Evolutionary conservation across 2,113 vertebrate genomes (phyloP), one percentile per base, ranked within the genome.

Genomic region (Neodon shergylaensis): DNA sequence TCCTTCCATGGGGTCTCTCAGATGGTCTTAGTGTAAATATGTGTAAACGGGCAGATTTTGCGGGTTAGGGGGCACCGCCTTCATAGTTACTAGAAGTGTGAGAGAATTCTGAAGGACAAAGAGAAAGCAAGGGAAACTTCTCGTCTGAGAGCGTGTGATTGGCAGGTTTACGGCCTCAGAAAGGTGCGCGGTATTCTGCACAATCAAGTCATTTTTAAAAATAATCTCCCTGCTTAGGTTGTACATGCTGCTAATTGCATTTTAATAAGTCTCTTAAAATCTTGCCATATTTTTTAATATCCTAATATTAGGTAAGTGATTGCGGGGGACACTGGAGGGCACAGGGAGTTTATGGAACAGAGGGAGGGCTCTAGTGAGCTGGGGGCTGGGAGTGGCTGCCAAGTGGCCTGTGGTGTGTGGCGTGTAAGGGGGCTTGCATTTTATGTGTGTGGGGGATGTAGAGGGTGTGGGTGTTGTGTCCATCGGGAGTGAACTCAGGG

Each of bases 221-320:
- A 98, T 98, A 98, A 98, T 99, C 98, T 99, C 98, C 90, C 98
- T 99, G 98, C 98, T 99, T 98, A 99, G 99, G 98, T 98, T 88
- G 94, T 98, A 98, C 97, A 97, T 5, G 97, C 98, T 68, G 97
- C 98, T 99, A 99, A 99, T 99, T 99, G 98, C 98, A 98, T 98
- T 98, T 99, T 98, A 99, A 98, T 99, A 98, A 98, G 98, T 98
- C 98, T 99, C 98, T 98, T 98, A 98, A 99, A 98, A 99, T 98
- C 98, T 98, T 98, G 98, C 98, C 98, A 98, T 99, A 99, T 99
- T 98, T 98, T 99, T 99, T 99, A 99, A 99, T 99, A 98, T 99
- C 98, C 98, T 99, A 99, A 98, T 99, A 98, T 99, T 99, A 99
- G 98, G 98, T 98, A 98, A 98, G 98, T 98, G 98, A 98, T 99